Evolutionary conservation across 1,140 invertebrate species (phyloP).

Genomic region (Zaprionus inermis): DNA sequence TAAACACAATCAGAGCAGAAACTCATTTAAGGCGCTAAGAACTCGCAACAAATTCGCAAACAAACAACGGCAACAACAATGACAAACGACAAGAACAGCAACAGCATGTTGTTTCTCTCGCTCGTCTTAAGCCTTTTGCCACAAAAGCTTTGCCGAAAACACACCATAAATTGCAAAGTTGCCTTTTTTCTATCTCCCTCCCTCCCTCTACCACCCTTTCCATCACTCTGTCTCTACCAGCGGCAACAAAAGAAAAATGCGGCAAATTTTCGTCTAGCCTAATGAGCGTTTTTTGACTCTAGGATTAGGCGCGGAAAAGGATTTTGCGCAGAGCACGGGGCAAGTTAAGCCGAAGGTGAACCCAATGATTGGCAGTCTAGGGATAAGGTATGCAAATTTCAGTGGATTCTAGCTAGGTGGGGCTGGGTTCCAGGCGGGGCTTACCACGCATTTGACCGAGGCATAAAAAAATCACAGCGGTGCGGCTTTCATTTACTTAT

Average conservation of each 20-base stretch:
- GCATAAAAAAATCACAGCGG: slow-evolving; percentile 4
- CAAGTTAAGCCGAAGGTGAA: slow-evolving; percentile 32
- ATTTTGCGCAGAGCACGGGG: background rate
- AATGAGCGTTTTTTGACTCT: slow-evolving; percentile 46
- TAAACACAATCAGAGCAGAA: slow-evolving; percentile 82
- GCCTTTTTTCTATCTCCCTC: background rate
- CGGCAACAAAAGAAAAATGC: slow-evolving; percentile 37
- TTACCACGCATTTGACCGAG: background rate
- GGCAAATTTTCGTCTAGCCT: slow-evolving; percentile 49
- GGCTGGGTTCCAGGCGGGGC: background rate
- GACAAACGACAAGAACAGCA: background rate
- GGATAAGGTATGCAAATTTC: slow-evolving; percentile 11
- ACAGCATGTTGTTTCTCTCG: slow-evolving; percentile 1
- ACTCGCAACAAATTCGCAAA: slow-evolving; percentile 73
- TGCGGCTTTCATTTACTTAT: slow-evolving; percentile 42
- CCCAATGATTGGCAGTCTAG: slow-evolving; percentile 31
- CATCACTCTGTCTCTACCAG: background rate
- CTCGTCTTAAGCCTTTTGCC: slow-evolving; percentile 28
- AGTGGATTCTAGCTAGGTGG: background rate
- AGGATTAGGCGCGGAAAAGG: slow-evolving; percentile 2
- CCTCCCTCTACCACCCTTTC: background rate
- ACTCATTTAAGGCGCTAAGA: slow-evolving; percentile 80
- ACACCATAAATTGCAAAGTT: slow-evolving; percentile 56
- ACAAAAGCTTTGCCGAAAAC: slow-evolving; percentile 22
- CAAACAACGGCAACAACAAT: slow-evolving; percentile 15